Percentiles rank a stretch among this genome's conserved stretches.
Evolutionary conservation across 2,888 invertebrate genomes (phyloP).

Genomic region (Rhogogaster chlorosoma): DNA sequence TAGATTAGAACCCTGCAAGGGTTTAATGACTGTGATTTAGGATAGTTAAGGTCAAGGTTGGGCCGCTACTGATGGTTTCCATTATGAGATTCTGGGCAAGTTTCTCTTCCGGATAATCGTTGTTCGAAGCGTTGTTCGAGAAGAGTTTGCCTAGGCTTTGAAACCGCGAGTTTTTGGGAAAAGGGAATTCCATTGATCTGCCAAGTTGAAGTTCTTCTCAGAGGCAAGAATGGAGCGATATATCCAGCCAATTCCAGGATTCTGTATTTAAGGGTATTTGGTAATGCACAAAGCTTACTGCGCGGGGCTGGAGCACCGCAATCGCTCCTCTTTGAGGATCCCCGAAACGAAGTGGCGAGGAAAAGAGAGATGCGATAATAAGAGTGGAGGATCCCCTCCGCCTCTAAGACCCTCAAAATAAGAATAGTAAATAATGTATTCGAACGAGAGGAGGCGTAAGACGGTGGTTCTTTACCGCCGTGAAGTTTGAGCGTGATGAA

Average conservation of each 20-base stretch:
- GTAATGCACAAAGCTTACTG: slow-evolving; percentile 40
- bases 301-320: not conserved
- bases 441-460: slow-evolving; percentile 60
- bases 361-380: slow-evolving; percentile 49
- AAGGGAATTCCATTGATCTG: not conserved
- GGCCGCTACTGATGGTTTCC: not conserved
- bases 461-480: slow-evolving; percentile 21
- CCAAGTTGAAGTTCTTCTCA: not conserved
- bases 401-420: slow-evolving; percentile 63
- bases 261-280: slow-evolving; percentile 41
- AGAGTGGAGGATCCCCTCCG: slow-evolving; percentile 20
- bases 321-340: slow-evolving; percentile 46
- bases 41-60: slow-evolving; percentile 32
- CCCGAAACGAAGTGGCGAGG: slow-evolving; percentile 30
- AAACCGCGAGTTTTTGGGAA: not conserved
- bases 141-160: not conserved
- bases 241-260: not conserved
- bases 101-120: not conserved
- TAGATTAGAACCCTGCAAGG: slow-evolving; percentile 37
- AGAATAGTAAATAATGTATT: slow-evolving; percentile 75
- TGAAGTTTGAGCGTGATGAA: slow-evolving; percentile 72
- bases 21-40: slow-evolving; percentile 34
- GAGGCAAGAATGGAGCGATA: slow-evolving; percentile 16
- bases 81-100: slow-evolving; percentile 13
- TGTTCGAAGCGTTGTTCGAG: not conserved